Evolutionary conservation across 2,888 invertebrate genomes (phyloP), one percentile per base, ranked within the genome.

Genomic region (Rhimphoctona megacephalus): DNA sequence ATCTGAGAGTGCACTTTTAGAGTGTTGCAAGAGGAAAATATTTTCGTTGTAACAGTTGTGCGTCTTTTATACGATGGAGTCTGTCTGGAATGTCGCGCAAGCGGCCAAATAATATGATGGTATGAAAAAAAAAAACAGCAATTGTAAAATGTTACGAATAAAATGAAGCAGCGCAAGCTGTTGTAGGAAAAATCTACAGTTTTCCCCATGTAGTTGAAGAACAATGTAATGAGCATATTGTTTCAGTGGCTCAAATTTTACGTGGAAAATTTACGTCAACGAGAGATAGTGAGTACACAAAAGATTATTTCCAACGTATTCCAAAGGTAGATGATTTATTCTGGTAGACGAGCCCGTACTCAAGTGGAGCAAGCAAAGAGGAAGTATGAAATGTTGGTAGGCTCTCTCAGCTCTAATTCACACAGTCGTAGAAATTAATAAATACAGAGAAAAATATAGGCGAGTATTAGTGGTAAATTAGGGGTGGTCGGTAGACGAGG

Each of bases 391-490:
- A 84, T 66, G 74, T 79, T 70, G 74, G 70, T 78, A 69, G 77
- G 74, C 61, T 76, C 52, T 61, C 57, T 52, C 19, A 54, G 57
- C 54, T 73, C 81, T 81, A 87, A 79, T 82, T 83, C 76, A 70
- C 70, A 79, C 74, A 30, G 52, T 49, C 39, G 78, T 69, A 14
- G 76, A 72, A 86, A 86, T 88, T 82, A 82, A 85, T 74, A 88
- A 83, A 69, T 82, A 84, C 72, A 73, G 61, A 39, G 25, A 61
- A 78, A 74, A 84, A 77, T 74, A 83, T 81, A 64, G 61, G 36
- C 49, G 85, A 79, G 70, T 83, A 87, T 77, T 61, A n/a, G 73
- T 69, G 80, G 87, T 72, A 70, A 85, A 87, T 87, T 87, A 87
- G 84, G 76, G 84, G 43, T 69, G 43, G 70, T 39, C 54, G 39